Conservation (phyloP, 2,888 invertebrate genomes). For the Acanthosepion pharaonis region DNA sequence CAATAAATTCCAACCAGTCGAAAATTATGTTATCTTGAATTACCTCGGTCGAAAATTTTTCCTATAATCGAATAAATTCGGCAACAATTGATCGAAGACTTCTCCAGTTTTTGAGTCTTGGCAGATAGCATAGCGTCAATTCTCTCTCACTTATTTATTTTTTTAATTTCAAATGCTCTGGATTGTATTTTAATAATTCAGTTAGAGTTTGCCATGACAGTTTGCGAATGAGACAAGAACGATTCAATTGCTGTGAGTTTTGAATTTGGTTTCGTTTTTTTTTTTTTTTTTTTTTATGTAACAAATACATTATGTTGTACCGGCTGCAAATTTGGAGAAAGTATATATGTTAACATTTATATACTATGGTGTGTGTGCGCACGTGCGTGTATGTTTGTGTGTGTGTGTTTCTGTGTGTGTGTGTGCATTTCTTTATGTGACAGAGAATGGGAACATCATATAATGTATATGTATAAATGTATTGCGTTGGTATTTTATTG, state of each 20-base stretch:
- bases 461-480: background rate
- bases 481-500: too few species aligned
- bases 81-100: background rate
- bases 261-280: too few species aligned
- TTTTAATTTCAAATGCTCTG: background rate
- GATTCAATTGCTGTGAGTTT: background rate
- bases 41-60: background rate
- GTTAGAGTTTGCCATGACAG: background rate
- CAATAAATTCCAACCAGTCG: background rate
- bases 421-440: background rate
- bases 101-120: background rate
- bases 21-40: conserved; percentile 11
- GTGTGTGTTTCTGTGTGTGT: background rate
- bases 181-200: background rate
- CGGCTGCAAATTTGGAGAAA: too few species aligned
- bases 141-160: background rate
- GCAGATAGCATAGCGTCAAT: background rate
- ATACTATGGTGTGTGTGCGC: background rate
- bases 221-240: background rate
- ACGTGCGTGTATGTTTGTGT: background rate
- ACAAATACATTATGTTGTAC: too few species aligned
- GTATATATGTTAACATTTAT: background rate
- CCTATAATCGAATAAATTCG: background rate
- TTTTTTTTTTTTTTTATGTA: background rate
- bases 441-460: too few species aligned